Evolutionary conservation across 2,888 invertebrate genomes (phyloP).

Genomic region (Synergus gifuensis): DNA sequence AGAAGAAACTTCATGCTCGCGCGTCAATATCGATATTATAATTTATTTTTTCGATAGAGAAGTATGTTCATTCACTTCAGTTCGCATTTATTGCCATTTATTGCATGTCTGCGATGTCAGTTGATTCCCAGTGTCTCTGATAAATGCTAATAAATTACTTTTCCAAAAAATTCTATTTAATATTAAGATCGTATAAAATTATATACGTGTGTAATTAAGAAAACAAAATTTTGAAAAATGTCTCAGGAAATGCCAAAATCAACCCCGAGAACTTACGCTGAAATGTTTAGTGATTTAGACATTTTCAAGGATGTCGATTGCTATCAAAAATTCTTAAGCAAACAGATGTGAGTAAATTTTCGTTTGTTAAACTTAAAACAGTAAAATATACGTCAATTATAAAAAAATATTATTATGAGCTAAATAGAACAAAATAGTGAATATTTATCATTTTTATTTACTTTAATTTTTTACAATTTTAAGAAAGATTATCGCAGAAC

Average conservation of each 20-base stretch:
- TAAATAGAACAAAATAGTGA: background rate
- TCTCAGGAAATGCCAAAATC: constrained; percentile 44
- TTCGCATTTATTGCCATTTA: background rate
- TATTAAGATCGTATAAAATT: background rate
- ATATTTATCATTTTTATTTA: constrained; percentile 1
- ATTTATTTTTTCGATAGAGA: background rate
- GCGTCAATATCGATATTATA: background rate
- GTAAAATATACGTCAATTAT: background rate
- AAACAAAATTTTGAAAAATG: constrained; percentile 28
- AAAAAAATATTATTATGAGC: background rate
- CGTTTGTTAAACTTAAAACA: background rate
- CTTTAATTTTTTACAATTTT: constrained; percentile 10
- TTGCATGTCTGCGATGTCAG: background rate
- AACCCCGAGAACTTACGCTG: constrained; percentile 43
- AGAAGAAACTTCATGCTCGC: background rate
- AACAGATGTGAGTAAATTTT: constrained; percentile 44
- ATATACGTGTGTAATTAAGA: background rate
- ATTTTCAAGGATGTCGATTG: constrained; percentile 15
- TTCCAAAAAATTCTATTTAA: background rate
- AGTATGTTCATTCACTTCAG: constrained; percentile 1
- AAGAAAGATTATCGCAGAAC: constrained; percentile 43
- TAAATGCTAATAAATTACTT: background rate
- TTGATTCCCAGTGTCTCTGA: background rate
- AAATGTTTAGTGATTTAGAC: constrained; percentile 21
- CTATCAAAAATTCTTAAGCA: background rate